Evolutionary conservation across 2,888 invertebrate genomes (phyloP).

Genomic region (Tridacna crocea): DNA sequence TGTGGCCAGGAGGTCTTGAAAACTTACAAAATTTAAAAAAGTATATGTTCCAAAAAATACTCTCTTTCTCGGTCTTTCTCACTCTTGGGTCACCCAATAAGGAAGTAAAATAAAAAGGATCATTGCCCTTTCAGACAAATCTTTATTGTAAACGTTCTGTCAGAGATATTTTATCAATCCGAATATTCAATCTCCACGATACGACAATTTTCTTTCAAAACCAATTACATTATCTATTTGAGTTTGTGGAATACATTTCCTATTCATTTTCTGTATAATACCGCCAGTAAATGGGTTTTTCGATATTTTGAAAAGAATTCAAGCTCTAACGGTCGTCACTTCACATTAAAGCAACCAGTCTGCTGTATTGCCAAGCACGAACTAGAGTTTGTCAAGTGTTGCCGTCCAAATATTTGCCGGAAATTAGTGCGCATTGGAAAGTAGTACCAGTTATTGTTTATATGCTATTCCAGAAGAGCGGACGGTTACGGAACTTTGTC

Average conservation of each 20-base stretch:
- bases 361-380: conserved; percentile 12
- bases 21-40: too few species aligned
- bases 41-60: too few species aligned
- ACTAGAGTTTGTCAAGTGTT: conserved; percentile 19
- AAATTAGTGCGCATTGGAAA: conserved; percentile 28
- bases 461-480: conserved; percentile 5
- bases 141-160: too few species aligned
- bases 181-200: too few species aligned
- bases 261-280: neutral
- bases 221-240: neutral
- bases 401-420: conserved; percentile 21
- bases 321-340: neutral
- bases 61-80: too few species aligned
- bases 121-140: too few species aligned
- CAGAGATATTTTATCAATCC: too few species aligned
- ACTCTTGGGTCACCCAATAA: too few species aligned
- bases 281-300: neutral
- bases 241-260: neutral
- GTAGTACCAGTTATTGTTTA: conserved; percentile 25
- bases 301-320: neutral
- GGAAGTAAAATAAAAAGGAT: too few species aligned
- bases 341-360: neutral
- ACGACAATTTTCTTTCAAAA: neutral
- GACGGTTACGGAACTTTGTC: conserved; percentile 9
- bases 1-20: too few species aligned